Evolutionary conservation across 2,113 vertebrate species (phyloP), one percentile per base, ranked within the genome.

Genomic region (Ptilonorhynchus violaceus): DNA sequence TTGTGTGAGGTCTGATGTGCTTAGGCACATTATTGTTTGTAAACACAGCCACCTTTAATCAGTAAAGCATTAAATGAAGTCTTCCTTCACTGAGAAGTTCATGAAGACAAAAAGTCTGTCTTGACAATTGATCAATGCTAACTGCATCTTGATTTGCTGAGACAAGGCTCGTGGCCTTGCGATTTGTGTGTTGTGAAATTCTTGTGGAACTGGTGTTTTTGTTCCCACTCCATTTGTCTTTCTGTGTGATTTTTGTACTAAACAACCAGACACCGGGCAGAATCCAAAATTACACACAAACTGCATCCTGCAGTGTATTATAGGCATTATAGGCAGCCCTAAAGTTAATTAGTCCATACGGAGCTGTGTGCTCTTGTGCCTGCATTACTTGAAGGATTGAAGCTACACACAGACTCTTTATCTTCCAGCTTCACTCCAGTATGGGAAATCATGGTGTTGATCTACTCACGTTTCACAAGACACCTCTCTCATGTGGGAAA

Each of bases 131-230:
- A 56, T 75, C 33, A 17, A 19, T 83, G 7, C 12, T 27, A 73
- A 56, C 11, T 44, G 15, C n/a, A 81, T 31, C 31, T 70, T 2
- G 0, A 50, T 75, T 75, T 72, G 9, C 33, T 68, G 23, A 60
- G 25, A 41, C 58, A 78, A 64, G 9, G 16, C 20, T 5, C 0
- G 9, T 14, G 5, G 21, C 5, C 3, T 28, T 66, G 23, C 3
- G 3, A 31, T 25, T 44, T 23, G 3, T 21, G 42, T 37, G 18
- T 68, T 46, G 52, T 0, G 0, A 69, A 83, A 46, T 47, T 56
- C 42, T 47, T 58, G 11, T 23, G 27, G 17, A 85, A 63, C 2
- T 25, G 4, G 6, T 33, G 7, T 50, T 87, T 13, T 53, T 78
- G 9, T 21, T 4, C 15, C 7, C 2, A 21, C 2, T 18, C 3